Conservation (phyloP, 1,140 invertebrate species). For the Drosophila oshimai region DNA sequence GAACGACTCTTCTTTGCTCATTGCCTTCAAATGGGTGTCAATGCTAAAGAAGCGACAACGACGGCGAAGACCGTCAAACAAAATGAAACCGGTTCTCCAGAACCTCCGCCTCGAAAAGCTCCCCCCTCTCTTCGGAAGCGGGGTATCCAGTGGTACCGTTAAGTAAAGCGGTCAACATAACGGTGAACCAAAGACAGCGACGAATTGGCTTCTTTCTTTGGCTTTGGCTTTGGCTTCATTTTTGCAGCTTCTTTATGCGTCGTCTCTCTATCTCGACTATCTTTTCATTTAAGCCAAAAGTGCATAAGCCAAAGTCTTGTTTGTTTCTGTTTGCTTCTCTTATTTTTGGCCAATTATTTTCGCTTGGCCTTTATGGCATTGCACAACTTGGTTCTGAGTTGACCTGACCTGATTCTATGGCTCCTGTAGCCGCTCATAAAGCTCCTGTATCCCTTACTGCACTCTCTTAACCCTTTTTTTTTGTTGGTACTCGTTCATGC, state of each 20-base stretch:
- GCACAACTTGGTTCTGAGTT: conserved; percentile 48
- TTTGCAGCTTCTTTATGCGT: conserved; percentile 15
- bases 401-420: conserved; percentile 66
- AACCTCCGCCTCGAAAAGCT: neutral
- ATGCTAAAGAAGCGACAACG: conserved; percentile 50
- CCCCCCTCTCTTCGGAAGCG: neutral
- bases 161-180: conserved; percentile 75
- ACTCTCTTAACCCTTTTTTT: neutral
- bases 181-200: conserved; percentile 50
- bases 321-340: conserved; percentile 17
- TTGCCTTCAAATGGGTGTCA: conserved; percentile 57
- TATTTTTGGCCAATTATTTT: conserved; percentile 70
- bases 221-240: conserved; percentile 4
- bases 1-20: conserved; percentile 20
- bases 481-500: conserved; percentile 33
- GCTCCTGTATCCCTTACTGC: conserved; percentile 1
- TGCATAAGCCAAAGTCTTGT: conserved; percentile 46
- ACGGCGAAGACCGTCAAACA: neutral
- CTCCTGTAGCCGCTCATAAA: conserved; percentile 18
- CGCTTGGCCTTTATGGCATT: conserved; percentile 54
- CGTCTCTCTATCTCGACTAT: conserved; percentile 42
- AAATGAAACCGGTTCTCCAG: conserved; percentile 57
- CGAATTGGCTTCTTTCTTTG: conserved; percentile 15
- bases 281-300: conserved; percentile 61
- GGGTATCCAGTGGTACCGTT: conserved; percentile 56